Percentiles rank a stretch among this genome's conserved stretches.
Evolutionary conservation across 2,113 vertebrate species (phyloP).

Genomic region (Saccopteryx bilineata): DNA sequence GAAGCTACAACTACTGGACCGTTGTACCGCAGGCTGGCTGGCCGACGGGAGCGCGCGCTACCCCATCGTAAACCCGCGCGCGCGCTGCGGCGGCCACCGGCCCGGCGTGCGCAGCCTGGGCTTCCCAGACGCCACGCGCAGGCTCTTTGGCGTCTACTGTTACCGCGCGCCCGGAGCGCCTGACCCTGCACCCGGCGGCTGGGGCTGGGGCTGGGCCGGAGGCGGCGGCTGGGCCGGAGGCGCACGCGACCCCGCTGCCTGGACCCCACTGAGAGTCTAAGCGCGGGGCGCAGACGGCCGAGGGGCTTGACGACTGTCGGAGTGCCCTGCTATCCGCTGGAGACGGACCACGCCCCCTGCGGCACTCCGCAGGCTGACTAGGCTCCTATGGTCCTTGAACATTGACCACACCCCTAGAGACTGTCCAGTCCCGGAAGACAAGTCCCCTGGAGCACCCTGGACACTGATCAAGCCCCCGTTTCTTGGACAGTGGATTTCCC

Average conservation of each 20-base stretch:
- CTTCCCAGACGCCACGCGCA: slow-evolving; percentile 95
- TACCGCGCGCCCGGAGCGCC: slow-evolving; percentile 82
- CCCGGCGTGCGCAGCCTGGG: slow-evolving; percentile 95
- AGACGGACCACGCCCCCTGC: not conserved
- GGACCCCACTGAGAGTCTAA: slow-evolving; percentile 85
- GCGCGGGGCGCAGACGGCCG: not conserved
- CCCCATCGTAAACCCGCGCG: slow-evolving; percentile 96
- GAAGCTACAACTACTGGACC: slow-evolving; percentile 96
- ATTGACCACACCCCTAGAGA: not conserved
- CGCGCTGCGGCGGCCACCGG: slow-evolving; percentile 93
- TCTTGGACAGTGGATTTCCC: slow-evolving; percentile 15
- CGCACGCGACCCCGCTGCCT: slow-evolving; percentile 46
- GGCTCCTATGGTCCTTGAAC: not conserved
- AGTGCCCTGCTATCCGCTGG: not conserved
- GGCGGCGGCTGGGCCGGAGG: slow-evolving; percentile 78
- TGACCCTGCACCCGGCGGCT: fast-evolving
- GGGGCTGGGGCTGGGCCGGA: slow-evolving; percentile 83
- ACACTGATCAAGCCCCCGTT: not conserved
- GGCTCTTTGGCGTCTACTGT: slow-evolving; percentile 96
- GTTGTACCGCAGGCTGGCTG: slow-evolving; percentile 96
- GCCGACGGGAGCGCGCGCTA: slow-evolving; percentile 96
- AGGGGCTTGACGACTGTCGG: not conserved
- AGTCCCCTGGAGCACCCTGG: not conserved
- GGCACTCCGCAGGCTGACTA: not conserved
- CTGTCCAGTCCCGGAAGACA: not conserved